Conservation (phyloP, 1,140 invertebrate genomes). For the Belonocnema kinseyi region DNA sequence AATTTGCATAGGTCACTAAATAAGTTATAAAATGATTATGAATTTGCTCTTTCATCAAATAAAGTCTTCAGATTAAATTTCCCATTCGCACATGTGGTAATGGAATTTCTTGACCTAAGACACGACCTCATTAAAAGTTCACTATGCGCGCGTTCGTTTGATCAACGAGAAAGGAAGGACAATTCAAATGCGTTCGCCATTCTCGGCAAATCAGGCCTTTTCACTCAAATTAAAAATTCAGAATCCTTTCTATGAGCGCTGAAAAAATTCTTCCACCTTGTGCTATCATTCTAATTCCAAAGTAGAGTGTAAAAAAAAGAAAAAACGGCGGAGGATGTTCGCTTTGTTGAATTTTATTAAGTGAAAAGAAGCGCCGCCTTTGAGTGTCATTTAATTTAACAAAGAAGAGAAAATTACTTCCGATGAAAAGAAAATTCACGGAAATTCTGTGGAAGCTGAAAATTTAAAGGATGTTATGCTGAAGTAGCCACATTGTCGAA, state of each 20-base stretch:
- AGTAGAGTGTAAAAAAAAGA: neutral
- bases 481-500: too few relatives aligned
- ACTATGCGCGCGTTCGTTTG: neutral
- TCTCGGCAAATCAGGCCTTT: neutral
- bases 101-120: slow-evolving; percentile 4
- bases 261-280: too few relatives aligned
- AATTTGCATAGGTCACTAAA: too few relatives aligned
- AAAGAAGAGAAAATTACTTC: slow-evolving; percentile 23
- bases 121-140: slow-evolving; percentile 19
- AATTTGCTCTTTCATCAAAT: too few relatives aligned
- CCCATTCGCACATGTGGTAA: too few relatives aligned
- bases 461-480: too few relatives aligned
- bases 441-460: too few relatives aligned
- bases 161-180: slow-evolving; percentile 9
- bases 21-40: too few relatives aligned
- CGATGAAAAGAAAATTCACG: too few relatives aligned
- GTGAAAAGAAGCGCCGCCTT: neutral
- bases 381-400: neutral
- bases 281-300: too few relatives aligned
- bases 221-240: slow-evolving; percentile 18
- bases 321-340: neutral
- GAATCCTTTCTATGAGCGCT: neutral
- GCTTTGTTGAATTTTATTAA: slow-evolving; percentile 12
- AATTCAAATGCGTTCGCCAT: neutral
- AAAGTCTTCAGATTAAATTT: too few relatives aligned